phyloP scores from a whole-genome alignment of 2,797 vertebrate species.

The Poeciliopsis gracilis region DNA sequence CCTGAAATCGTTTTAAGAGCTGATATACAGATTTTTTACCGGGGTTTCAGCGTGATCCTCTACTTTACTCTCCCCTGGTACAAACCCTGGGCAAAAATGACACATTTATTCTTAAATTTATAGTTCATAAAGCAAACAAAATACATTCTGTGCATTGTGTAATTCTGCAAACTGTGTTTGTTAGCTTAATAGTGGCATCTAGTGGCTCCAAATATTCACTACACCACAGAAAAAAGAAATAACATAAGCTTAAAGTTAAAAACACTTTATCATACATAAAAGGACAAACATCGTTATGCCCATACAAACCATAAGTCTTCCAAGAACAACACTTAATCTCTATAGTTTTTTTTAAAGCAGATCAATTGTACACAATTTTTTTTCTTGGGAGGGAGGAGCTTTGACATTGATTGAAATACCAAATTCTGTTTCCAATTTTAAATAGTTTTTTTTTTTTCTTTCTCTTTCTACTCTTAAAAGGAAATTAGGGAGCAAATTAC shows the following conservation, averaged over 20 bases:
- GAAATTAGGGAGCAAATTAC: neutral
- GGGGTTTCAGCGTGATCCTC: slow-evolving; percentile 61
- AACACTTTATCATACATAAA: too few relatives aligned
- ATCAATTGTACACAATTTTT: too few relatives aligned
- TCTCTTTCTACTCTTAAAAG: neutral
- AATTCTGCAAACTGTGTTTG: neutral
- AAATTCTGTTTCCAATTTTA: neutral
- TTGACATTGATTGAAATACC: neutral
- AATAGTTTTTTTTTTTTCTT: neutral
- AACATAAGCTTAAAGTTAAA: neutral
- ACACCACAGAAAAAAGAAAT: slow-evolving; percentile 6
- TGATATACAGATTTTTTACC: slow-evolving; percentile 54
- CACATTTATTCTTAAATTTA: neutral
- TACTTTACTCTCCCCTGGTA: slow-evolving; percentile 30
- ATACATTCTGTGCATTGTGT: neutral
- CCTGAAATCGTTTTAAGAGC: neutral
- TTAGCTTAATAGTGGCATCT: slow-evolving; percentile 49
- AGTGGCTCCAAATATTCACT: slow-evolving; percentile 37
- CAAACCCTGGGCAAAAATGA: slow-evolving; percentile 49
- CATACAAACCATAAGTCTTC: too few relatives aligned
- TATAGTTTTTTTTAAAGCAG: too few relatives aligned
- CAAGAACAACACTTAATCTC: too few relatives aligned
- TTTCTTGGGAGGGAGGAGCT: too few relatives aligned
- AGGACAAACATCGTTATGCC: too few relatives aligned
- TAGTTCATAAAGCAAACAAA: neutral